A percentile compares a stretch with the other conserved stretches of the same genome.
Conservation (phyloP, 2,113 vertebrate species). For the Triplophysa rosa region DNA sequence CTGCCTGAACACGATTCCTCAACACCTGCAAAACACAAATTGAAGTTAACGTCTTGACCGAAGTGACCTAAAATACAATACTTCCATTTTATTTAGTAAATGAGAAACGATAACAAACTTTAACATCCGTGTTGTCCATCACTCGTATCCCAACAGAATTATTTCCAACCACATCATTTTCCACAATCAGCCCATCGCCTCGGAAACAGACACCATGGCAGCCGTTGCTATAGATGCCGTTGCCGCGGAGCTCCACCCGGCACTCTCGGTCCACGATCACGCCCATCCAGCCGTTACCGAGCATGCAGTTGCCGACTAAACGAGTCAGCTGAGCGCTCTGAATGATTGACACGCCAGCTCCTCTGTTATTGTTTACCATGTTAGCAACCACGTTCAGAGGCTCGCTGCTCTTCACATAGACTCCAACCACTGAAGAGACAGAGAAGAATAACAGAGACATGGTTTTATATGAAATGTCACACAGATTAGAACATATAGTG, state of each 20-base stretch:
- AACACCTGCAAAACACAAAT: constrained; percentile 71
- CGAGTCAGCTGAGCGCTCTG: constrained; percentile 85
- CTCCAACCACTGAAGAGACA: constrained; percentile 78
- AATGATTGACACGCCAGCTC: constrained; percentile 78
- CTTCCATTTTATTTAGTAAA: neutral
- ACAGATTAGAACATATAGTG: too few relatives aligned
- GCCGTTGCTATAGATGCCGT: constrained; percentile 86
- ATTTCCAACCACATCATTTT: constrained; percentile 89
- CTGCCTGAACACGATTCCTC: constrained; percentile 86
- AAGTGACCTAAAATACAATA: neutral
- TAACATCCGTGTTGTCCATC: constrained; percentile 79
- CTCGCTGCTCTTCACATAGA: constrained; percentile 87
- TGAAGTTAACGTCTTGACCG: neutral
- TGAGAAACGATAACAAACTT: constrained; percentile 68
- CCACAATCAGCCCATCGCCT: constrained; percentile 80
- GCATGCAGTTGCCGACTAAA: constrained; percentile 83
- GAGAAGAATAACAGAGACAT: constrained; percentile 2
- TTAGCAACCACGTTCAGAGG: constrained; percentile 81
- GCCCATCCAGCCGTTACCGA: constrained; percentile 78
- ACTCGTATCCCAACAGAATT: constrained; percentile 80
- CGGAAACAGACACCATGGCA: constrained; percentile 80
- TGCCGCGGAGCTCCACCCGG: constrained; percentile 83
- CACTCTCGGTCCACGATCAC: constrained; percentile 82
- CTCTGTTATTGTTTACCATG: constrained; percentile 78
- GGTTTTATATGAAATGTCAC: neutral